Evolutionary conservation across 2,888 invertebrate genomes (phyloP), one percentile per base, ranked within the genome.

Genomic region (Drosophila longiperda): DNA sequence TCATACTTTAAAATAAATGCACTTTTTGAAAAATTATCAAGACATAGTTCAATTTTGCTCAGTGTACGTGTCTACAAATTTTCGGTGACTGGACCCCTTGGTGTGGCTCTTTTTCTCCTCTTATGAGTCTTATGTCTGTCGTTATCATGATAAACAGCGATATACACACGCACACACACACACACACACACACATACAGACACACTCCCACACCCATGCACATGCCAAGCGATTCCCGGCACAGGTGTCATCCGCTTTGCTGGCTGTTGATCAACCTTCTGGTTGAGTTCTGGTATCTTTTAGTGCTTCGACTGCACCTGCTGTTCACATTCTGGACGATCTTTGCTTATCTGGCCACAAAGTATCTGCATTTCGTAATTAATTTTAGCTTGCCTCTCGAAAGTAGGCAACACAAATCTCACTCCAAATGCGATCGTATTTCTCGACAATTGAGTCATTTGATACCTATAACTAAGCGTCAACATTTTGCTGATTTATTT

Each of bases 201-300:
- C 45, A 48, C 50, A 48, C 45, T 20, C 20, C 52, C 36, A 54
- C 38, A 17, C 55, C 36, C 34, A 55, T 17, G 29, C 29, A 29
- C 17, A 20, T 8, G n/a, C 15, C 7, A 23, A 23, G 9, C 12
- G 36, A 29, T 45, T 20, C 40, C 60, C 48, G 52, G 52, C 68
- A 89, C 87, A 90, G 90, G 89, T 87, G 87, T 89, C 90, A 87
- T 87, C 90, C 84, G 87, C 83, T 88, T 67, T 79, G 72, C 63
- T 59, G 8, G 2, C 8, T 11, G 77, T 64, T 63, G 57, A 38
- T 70, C 59, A 58, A 49, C 60, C 52, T 54, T n/a, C 54, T 54
- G 26, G 23, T 36, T 26, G 34, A 17, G 29, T 7, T 15, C n/a
- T 52, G 52, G 26, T 33, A 62, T 57, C 60, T 65, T 60, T 40